phyloP scores from a whole-genome alignment of 2,113 vertebrate species.

The Pithys albifrons region DNA sequence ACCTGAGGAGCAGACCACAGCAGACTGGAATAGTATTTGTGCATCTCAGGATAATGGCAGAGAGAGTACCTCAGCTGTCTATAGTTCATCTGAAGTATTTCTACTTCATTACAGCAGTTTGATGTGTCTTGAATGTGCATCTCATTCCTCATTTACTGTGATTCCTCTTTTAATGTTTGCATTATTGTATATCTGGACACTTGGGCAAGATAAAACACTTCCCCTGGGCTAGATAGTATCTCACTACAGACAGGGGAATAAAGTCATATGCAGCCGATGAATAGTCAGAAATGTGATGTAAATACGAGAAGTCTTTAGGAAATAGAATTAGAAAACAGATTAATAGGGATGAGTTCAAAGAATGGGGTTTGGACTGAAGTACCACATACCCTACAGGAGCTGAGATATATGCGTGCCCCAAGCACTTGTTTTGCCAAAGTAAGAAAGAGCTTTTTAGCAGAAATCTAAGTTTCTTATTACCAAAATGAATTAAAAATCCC shows the following conservation, averaged over 20 bases:
- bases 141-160: not conserved
- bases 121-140: not conserved
- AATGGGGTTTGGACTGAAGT: not conserved
- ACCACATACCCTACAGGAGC: not conserved
- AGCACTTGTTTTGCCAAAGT: not conserved
- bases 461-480: not conserved
- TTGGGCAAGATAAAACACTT: not conserved
- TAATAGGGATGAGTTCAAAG: not conserved
- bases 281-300: not conserved
- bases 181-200: not conserved
- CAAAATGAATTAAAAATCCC: not conserved
- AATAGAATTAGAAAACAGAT: not conserved
- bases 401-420: not conserved
- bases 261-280: fast-evolving
- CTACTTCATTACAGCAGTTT: not conserved
- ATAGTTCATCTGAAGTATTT: not conserved
- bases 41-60: not conserved
- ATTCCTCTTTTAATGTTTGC: not conserved
- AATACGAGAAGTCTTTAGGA: not conserved
- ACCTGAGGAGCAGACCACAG: not conserved
- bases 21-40: not conserved
- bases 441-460: not conserved
- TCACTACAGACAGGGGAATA: not conserved
- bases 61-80: not conserved
- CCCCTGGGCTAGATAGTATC: not conserved